A percentile compares a stretch with the other conserved stretches of the same genome.
These are phyloP conservation scores for Dicaeum eximium DNA, from an alignment of 2,113 vertebrate genomes.

Conservation along the genomic window DNA sequence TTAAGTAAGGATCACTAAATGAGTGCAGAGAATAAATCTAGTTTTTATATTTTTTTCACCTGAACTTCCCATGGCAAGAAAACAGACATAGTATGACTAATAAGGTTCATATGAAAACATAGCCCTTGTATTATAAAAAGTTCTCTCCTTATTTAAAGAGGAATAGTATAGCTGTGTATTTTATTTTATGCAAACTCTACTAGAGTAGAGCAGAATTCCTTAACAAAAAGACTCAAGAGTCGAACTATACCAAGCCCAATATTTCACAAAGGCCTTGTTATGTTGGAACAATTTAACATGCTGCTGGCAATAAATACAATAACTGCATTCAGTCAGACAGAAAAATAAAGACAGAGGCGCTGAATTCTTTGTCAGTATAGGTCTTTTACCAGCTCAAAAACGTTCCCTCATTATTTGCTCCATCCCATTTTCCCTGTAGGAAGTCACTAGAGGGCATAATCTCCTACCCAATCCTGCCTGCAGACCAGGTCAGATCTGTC, in stretches of 20 bases:
- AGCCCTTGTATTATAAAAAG: neutral
- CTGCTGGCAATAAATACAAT: neutral
- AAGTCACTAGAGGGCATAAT: constrained; percentile 50
- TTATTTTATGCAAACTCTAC: neutral
- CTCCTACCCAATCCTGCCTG: neutral
- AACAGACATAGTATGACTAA: neutral
- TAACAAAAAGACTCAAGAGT: neutral
- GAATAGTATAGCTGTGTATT: neutral
- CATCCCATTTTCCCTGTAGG: neutral
- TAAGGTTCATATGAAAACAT: neutral
- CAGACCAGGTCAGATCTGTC: neutral
- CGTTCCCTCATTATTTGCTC: neutral
- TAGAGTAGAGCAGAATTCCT: neutral
- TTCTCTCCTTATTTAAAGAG: neutral
- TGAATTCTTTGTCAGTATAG: neutral
- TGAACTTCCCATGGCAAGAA: neutral
- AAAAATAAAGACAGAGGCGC: neutral
- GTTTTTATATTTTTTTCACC: neutral
- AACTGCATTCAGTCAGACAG: neutral
- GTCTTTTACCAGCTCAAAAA: neutral
- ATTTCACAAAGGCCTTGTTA: neutral
- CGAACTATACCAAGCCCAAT: neutral
- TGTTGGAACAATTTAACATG: neutral
- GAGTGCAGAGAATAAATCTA: neutral
- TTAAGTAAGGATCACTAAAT: neutral